Percentiles rank a stretch among this genome's conserved stretches.
Evolutionary conservation across 1,140 invertebrate genomes (phyloP).

Genomic region (Anastrepha obliqua): DNA sequence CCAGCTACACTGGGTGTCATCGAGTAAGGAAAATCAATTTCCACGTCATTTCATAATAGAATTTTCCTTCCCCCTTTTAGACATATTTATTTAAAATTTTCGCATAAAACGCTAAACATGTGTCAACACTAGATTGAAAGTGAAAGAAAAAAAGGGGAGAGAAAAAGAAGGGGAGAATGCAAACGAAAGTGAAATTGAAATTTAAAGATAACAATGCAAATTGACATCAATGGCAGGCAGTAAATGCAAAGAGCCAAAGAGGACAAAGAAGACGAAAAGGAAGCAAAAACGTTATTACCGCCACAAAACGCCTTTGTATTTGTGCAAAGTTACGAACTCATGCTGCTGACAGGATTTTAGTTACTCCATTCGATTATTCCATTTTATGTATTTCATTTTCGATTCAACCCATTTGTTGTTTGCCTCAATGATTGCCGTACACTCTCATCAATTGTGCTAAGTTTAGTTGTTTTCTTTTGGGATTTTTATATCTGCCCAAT

Average conservation of each 20-base stretch:
- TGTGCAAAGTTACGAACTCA: neutral
- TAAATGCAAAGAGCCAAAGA: neutral
- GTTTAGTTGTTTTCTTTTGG: neutral
- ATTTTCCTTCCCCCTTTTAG: neutral
- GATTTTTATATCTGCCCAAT: neutral
- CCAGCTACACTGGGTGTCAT: neutral
- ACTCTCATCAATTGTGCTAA: neutral
- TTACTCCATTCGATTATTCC: neutral
- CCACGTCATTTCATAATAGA: neutral
- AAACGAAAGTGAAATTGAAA: neutral
- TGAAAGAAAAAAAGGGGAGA: neutral
- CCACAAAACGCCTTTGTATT: neutral
- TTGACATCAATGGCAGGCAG: neutral
- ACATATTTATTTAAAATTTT: neutral
- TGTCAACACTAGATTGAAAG: slow-evolving; percentile 20
- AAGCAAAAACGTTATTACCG: neutral
- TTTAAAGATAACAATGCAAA: slow-evolving; percentile 5
- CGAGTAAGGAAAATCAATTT: slow-evolving; percentile 15
- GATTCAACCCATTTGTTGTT: slow-evolving; percentile 23
- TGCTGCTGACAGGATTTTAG: neutral
- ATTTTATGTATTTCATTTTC: slow-evolving; percentile 16
- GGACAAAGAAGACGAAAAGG: neutral
- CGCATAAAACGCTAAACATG: neutral
- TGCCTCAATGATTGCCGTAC: neutral
- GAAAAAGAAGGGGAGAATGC: neutral